Percentiles rank a stretch among this genome's conserved stretches.
These are phyloP conservation scores for Alexandromys fortis DNA, from an alignment of 2,113 vertebrate genomes.

Conservation along the genomic window DNA sequence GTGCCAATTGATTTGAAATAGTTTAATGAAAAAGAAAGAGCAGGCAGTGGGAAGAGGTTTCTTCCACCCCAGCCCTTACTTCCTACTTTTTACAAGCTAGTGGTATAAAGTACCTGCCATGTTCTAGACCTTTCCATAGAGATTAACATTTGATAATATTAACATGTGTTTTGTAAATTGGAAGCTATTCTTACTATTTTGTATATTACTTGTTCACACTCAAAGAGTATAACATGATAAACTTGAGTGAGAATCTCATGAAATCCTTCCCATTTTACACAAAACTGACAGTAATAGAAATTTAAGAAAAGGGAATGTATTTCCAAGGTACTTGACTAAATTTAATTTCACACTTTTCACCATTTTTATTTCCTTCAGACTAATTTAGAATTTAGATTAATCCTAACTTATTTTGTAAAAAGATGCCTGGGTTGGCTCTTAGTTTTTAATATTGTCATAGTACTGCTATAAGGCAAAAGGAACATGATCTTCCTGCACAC, in stretches of 20 bases:
- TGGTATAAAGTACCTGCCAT: not conserved
- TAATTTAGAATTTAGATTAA: constrained; percentile 30
- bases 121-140: not conserved
- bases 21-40: not conserved
- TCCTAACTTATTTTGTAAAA: constrained; percentile 14
- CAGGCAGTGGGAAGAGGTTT: not conserved
- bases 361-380: not conserved
- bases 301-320: constrained; percentile 4
- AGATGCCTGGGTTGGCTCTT: not conserved
- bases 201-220: not conserved
- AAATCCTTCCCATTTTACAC: not conserved
- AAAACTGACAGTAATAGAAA: not conserved
- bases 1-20: not conserved
- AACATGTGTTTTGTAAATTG: not conserved
- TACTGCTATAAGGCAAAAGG: not conserved
- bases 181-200: constrained; percentile 38
- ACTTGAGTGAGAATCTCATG: not conserved
- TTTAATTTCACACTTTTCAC: constrained; percentile 25
- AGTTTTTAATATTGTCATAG: constrained; percentile 16
- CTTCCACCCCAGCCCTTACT: not conserved
- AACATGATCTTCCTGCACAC: not conserved
- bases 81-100: not conserved
- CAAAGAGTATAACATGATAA: not conserved
- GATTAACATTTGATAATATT: not conserved
- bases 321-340: not conserved